Percentiles rank a stretch among this genome's conserved stretches.
These are phyloP conservation scores for Pediacus dermestoides DNA, from an alignment of 2,888 invertebrate species.

Conservation along the genomic window DNA sequence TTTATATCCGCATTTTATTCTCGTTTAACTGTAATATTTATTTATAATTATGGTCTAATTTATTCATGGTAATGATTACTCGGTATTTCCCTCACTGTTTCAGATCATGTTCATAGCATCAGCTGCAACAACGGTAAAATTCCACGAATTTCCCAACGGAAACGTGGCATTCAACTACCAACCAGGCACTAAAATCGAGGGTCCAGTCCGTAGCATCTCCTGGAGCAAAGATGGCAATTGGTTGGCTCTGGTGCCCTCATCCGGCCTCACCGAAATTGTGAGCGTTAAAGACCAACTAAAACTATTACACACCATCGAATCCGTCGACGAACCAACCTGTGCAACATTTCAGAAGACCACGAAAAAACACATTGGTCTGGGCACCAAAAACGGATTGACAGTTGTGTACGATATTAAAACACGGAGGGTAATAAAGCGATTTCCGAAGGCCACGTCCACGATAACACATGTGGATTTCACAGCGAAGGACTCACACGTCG, in stretches of 20 bases:
- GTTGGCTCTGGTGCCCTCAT: slow-evolving; percentile 43
- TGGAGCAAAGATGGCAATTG: slow-evolving; percentile 48
- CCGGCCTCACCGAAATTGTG: slow-evolving; percentile 44
- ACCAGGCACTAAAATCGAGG: slow-evolving; percentile 33
- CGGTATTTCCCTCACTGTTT: too few species aligned
- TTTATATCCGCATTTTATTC: too few species aligned
- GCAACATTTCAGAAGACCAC: slow-evolving; percentile 44
- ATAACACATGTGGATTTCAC: slow-evolving; percentile 42
- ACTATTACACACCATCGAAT: slow-evolving; percentile 40
- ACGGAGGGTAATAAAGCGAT: slow-evolving; percentile 38
- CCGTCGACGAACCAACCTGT: slow-evolving; percentile 43
- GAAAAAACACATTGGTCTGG: slow-evolving; percentile 41
- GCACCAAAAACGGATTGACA: slow-evolving; percentile 42
- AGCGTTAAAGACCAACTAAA: slow-evolving; percentile 41
- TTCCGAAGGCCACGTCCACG: slow-evolving; percentile 33
- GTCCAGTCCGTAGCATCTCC: slow-evolving; percentile 41
- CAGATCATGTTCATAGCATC: slow-evolving; percentile 56
- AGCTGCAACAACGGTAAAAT: slow-evolving; percentile 55
- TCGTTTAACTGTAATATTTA: too few species aligned
- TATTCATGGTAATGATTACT: too few species aligned
- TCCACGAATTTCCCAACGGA: slow-evolving; percentile 56
- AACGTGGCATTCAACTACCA: slow-evolving; percentile 54
- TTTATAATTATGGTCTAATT: too few species aligned
- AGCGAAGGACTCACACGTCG: slow-evolving; percentile 43
- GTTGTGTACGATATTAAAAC: slow-evolving; percentile 45